Evolutionary conservation across 2,797 vertebrate species (phyloP).

Genomic region (Pelobates cultripes): DNA sequence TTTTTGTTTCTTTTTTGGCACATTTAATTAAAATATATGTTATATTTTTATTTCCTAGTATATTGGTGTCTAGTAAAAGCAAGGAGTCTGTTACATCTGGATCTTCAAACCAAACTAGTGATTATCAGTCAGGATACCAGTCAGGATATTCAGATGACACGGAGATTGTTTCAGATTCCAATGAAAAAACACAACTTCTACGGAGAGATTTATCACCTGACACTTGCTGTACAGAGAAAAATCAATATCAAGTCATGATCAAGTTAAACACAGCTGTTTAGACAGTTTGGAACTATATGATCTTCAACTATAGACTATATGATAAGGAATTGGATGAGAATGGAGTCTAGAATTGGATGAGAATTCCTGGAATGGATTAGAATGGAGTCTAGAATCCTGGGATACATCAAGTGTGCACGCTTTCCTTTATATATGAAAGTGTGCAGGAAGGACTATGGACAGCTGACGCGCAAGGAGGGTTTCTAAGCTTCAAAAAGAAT

Average conservation of each 20-base stretch:
- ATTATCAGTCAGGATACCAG: conserved; percentile 97
- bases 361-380: too few relatives aligned
- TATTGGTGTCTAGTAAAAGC: conserved; percentile 87
- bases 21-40: too few relatives aligned
- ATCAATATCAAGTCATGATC: conserved; percentile 71
- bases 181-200: conserved; percentile 90
- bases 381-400: too few relatives aligned
- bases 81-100: conserved; percentile 94
- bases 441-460: not conserved
- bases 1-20: too few relatives aligned
- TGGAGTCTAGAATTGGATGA: too few relatives aligned
- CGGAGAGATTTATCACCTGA: conserved; percentile 75
- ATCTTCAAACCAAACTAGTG: conserved; percentile 95
- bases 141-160: conserved; percentile 80
- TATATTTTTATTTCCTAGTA: conserved; percentile 61
- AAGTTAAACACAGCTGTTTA: conserved; percentile 80
- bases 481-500: too few relatives aligned
- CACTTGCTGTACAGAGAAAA: conserved; percentile 61
- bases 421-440: not conserved
- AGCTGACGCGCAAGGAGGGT: not conserved
- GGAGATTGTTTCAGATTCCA: conserved; percentile 83
- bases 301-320: not conserved
- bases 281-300: conserved; percentile 19
- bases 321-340: too few relatives aligned
- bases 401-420: too few relatives aligned